phyloP scores from a whole-genome alignment of 2,888 invertebrate species.

The Sthenelais limicola region DNA sequence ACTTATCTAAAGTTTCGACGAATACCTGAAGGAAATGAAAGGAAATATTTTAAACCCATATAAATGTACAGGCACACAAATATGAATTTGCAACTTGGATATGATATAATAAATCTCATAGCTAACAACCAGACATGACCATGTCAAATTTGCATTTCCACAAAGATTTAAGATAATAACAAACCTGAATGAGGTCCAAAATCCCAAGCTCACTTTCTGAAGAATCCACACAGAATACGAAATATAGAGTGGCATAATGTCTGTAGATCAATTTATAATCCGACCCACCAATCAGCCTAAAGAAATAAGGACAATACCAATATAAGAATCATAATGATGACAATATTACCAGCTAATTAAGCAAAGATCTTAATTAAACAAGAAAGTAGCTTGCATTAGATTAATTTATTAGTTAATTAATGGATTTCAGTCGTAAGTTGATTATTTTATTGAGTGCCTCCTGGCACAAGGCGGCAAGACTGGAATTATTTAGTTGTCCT shows the following conservation, averaged over 20 bases:
- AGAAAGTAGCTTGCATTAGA: too few species aligned
- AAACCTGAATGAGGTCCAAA: constrained; percentile 89
- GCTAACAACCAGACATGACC: not conserved
- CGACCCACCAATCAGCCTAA: constrained; percentile 95
- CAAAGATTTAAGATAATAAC: not conserved
- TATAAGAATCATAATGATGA: too few species aligned
- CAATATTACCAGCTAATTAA: too few species aligned
- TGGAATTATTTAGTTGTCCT: too few species aligned
- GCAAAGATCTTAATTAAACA: too few species aligned
- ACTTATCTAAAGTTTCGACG: constrained; percentile 98
- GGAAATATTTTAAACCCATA: not conserved
- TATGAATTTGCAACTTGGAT: not conserved
- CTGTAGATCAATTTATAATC: constrained; percentile 95
- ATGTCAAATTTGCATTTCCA: not conserved
- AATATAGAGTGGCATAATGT: constrained; percentile 98
- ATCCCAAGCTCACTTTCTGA: constrained; percentile 99
- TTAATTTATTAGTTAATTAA: too few species aligned
- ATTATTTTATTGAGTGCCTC: too few species aligned
- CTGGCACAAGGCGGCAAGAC: too few species aligned
- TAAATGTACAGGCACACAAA: not conserved
- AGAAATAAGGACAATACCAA: constrained; percentile 46
- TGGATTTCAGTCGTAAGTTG: too few species aligned
- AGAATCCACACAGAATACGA: constrained; percentile 99
- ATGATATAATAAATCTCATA: too few species aligned
- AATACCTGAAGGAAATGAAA: constrained; percentile 79